Evolutionary conservation across 2,888 invertebrate species (phyloP), one percentile per base, ranked within the genome.

Genomic region (Capitulum mitella): DNA sequence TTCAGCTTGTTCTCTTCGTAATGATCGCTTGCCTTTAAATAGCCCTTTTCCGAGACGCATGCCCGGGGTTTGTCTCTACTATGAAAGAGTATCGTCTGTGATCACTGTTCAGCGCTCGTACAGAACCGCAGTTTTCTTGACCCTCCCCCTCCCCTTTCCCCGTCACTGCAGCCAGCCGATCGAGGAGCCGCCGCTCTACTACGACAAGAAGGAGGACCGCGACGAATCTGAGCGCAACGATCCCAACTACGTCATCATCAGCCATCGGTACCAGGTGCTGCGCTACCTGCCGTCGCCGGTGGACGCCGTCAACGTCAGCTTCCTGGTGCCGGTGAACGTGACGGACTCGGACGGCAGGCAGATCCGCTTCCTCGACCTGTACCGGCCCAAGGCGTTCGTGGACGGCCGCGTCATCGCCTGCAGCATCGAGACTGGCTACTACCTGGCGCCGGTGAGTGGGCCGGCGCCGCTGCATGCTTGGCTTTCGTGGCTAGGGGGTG

Each of bases 171-270:
- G 76, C 1, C 76, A 76, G 34, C 46, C 76, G 76, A 26, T 76
- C 5, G 76, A 76, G 76, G 76, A 76, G 76, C 76, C 43, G 29
- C 76, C 43, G 16, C 43, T 76, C 48, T 76, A 76, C 34, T 76
- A 76, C 46, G 76, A 76, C 76, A 76, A 76, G 32, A 43, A 48
- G 19, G 76, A 43, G 16, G 76, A 76, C 48, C 46, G 76, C 29
- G 76, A 76, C n/a, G 76, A 76, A 46, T 46, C 46, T 16, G 76
- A 76, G 76, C 76, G 76, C n/a, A 48, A 76, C 46, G 76, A 76
- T 22, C 29, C 76, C 46, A 43, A 76, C 46, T 76, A 76, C 32
- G 76, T 76, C 16, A 46, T 43, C 29, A n/a, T 76, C 29, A 46
- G 46, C 29, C 76, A 76, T 32, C 76, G 76, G 32, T 76, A 76